These are phyloP conservation scores for Eumerus sabulonum DNA, from an alignment of 2,888 invertebrate species.

Conservation along the genomic window DNA sequence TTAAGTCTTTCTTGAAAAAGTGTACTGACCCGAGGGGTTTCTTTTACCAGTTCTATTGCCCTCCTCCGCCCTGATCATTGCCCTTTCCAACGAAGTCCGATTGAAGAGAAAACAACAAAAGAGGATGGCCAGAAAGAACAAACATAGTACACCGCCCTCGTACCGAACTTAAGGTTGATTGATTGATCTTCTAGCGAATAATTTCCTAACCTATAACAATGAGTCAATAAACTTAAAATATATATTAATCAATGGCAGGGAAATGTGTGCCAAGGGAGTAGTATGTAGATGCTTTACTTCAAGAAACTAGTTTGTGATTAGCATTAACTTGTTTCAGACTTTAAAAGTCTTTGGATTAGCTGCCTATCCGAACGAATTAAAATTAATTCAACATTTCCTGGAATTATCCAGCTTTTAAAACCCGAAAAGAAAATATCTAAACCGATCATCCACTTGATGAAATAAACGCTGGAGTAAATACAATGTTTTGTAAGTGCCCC, in stretches of 20 bases:
- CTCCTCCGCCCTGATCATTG: background rate
- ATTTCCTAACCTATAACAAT: background rate
- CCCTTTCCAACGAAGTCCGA: no score
- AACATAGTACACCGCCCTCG: conserved; percentile 11
- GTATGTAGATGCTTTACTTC: conserved; percentile 2
- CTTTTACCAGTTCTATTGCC: background rate
- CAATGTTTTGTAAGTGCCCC: no score
- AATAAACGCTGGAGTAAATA: background rate
- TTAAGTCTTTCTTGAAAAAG: conserved; percentile 12
- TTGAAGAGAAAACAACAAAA: background rate
- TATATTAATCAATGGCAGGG: conserved; percentile 18
- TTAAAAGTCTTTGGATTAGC: conserved; percentile 23
- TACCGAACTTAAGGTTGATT: conserved; percentile 24
- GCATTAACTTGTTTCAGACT: conserved; percentile 14
- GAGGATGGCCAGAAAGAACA: conserved; percentile 11
- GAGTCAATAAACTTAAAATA: conserved; percentile 14
- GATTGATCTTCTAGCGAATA: conserved; percentile 19
- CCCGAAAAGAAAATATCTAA: background rate
- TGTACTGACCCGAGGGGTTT: conserved; percentile 24
- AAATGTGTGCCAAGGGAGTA: conserved; percentile 24
- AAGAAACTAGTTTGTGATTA: conserved; percentile 30
- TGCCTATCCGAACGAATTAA: conserved; percentile 1
- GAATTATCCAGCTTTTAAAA: conserved; percentile 23
- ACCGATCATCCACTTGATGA: background rate
- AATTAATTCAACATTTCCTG: conserved; percentile 36